phyloP scores from a whole-genome alignment of 2,888 invertebrate genomes.

The Camponotus fellah region DNA sequence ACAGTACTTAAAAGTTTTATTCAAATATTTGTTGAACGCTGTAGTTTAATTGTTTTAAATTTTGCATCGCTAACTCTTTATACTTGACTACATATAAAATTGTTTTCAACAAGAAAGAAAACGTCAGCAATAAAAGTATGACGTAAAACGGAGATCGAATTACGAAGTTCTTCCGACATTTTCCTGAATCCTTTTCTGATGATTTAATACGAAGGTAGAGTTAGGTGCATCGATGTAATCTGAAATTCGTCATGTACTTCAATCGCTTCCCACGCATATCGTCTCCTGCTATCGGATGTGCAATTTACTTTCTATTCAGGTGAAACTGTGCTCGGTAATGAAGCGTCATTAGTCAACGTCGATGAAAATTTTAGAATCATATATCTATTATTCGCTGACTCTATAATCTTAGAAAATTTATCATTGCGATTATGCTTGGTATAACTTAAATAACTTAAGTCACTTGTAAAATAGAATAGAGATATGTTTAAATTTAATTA shows the following conservation, averaged over 20 bases:
- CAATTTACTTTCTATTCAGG: constrained; percentile 44
- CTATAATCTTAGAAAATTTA: constrained; percentile 15
- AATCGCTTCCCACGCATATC: constrained; percentile 23
- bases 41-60: constrained; percentile 2
- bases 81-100: constrained; percentile 3
- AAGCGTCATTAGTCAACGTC: constrained; percentile 37
- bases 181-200: constrained; percentile 10
- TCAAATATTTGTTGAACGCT: not conserved
- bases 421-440: constrained; percentile 4
- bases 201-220: constrained; percentile 10
- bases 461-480: not conserved
- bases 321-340: constrained; percentile 27
- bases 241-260: constrained; percentile 10
- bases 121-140: not conserved
- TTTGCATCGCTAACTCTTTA: not conserved
- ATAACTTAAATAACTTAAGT: not conserved
- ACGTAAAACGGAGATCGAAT: constrained; percentile 16
- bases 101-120: constrained; percentile 14
- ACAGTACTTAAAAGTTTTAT: not conserved
- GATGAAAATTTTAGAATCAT: constrained; percentile 35
- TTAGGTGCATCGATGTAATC: not conserved
- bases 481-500: not conserved
- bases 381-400: constrained; percentile 18
- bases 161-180: constrained; percentile 24
- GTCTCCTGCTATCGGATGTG: not conserved